phyloP scores from a whole-genome alignment of 2,888 invertebrate species.

The Falcaria lacertinaria region DNA sequence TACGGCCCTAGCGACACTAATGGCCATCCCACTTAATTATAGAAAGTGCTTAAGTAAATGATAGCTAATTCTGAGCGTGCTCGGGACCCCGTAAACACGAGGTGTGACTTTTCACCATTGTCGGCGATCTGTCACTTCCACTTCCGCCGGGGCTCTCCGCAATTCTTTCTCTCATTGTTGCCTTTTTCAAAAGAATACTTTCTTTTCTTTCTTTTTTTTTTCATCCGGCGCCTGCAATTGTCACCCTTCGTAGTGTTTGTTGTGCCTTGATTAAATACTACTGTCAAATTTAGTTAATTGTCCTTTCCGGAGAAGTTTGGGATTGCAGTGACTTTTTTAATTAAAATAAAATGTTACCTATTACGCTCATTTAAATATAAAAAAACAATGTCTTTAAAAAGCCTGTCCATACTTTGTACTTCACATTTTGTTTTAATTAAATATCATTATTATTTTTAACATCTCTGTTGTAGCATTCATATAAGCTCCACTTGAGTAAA shows the following conservation, averaged over 20 bases:
- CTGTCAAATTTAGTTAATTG: conserved; percentile 66
- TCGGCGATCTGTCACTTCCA: conserved; percentile 77
- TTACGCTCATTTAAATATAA: no score
- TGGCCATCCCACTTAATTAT: conserved; percentile 72
- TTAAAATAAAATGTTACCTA: neutral
- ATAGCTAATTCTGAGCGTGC: conserved; percentile 70
- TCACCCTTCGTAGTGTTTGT: conserved; percentile 72
- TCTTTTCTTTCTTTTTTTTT: conserved; percentile 52
- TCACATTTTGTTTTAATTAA: no score
- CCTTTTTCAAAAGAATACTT: conserved; percentile 72
- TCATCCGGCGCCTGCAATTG: conserved; percentile 67
- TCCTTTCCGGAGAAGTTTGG: conserved; percentile 41
- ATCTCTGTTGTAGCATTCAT: no score
- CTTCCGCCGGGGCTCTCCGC: conserved; percentile 59
- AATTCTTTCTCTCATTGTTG: conserved; percentile 72
- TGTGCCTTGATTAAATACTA: conserved; percentile 72
- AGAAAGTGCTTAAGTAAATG: conserved; percentile 79
- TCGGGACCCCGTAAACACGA: conserved; percentile 70
- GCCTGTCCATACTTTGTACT: no score
- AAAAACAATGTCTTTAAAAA: no score
- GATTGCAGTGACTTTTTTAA: conserved; percentile 5
- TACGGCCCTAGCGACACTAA: conserved; percentile 63
- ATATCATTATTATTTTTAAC: no score
- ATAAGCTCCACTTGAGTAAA: no score
- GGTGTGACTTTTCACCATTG: conserved; percentile 78